Percentiles rank a stretch among this genome's conserved stretches.
These are phyloP conservation scores for Ciconia maguari DNA, from an alignment of 2,113 vertebrate species.

Conservation along the genomic window DNA sequence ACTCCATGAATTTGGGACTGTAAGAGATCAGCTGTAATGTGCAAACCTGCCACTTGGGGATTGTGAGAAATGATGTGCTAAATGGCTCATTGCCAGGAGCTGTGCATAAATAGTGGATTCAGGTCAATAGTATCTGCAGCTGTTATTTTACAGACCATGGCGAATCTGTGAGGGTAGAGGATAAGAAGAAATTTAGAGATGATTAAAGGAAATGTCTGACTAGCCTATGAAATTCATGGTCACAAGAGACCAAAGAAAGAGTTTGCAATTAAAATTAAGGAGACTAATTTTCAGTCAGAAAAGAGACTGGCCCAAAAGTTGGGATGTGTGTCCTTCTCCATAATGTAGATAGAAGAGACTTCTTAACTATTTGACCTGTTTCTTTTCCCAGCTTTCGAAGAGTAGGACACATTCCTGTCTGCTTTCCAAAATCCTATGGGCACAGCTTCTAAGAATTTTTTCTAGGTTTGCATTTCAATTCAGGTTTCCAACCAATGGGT, in stretches of 20 bases:
- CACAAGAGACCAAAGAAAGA: background rate
- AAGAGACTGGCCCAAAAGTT: background rate
- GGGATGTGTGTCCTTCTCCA: background rate
- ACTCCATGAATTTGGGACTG: background rate
- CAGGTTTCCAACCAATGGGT: background rate
- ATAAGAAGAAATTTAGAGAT: background rate
- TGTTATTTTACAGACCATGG: background rate
- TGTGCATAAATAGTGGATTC: background rate
- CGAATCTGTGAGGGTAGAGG: background rate
- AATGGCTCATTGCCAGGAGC: background rate
- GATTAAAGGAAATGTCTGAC: background rate
- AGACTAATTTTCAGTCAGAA: background rate
- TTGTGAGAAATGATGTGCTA: background rate
- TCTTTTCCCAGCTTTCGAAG: background rate
- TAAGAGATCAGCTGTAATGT: background rate
- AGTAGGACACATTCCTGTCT: background rate
- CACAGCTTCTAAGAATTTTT: background rate
- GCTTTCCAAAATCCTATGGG: background rate
- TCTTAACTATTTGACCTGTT: background rate
- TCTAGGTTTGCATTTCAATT: background rate
- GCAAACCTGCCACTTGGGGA: background rate
- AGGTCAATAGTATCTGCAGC: background rate
- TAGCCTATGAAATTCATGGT: background rate
- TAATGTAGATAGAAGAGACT: background rate
- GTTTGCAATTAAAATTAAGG: background rate